These are phyloP conservation scores for Nannoperca australis DNA, from an alignment of 2,797 vertebrate species.

Conservation along the genomic window DNA sequence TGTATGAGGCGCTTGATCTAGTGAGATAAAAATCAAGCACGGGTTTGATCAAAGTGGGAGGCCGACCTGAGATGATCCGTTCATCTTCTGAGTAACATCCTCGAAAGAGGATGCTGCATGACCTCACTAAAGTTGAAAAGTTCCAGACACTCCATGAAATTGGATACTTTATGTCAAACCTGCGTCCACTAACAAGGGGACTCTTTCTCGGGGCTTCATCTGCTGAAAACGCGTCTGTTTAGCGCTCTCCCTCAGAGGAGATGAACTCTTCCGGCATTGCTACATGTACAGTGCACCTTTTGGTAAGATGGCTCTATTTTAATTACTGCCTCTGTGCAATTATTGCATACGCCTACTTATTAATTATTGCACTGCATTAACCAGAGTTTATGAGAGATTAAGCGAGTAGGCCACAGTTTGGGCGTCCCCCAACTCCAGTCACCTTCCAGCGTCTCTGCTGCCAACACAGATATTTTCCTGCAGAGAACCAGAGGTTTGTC, in stretches of 20 bases:
- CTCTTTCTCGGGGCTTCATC: background rate
- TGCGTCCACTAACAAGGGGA: background rate
- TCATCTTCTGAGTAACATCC: background rate
- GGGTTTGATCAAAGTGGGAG: too few species aligned
- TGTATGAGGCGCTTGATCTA: background rate
- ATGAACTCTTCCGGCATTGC: background rate
- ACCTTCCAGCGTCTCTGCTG: background rate
- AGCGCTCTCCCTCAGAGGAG: conserved; percentile 1
- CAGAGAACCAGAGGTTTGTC: background rate
- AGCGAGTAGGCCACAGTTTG: background rate
- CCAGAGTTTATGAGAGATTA: too few species aligned
- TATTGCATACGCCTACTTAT: too few species aligned
- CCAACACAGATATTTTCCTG: conserved; percentile 11
- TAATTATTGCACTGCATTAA: background rate
- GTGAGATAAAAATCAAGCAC: background rate
- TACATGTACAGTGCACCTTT: background rate
- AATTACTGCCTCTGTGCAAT: too few species aligned
- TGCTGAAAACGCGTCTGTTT: background rate
- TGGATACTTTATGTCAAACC: background rate
- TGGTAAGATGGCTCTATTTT: too few species aligned
- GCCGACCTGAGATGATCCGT: background rate
- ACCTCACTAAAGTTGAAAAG: too few species aligned
- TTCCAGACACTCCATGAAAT: too few species aligned
- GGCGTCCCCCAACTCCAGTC: background rate
- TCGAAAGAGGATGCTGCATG: too few species aligned